Base-by-base conservation (phyloP, 2,113 vertebrate species). In the Scomber japonicus region DNA sequence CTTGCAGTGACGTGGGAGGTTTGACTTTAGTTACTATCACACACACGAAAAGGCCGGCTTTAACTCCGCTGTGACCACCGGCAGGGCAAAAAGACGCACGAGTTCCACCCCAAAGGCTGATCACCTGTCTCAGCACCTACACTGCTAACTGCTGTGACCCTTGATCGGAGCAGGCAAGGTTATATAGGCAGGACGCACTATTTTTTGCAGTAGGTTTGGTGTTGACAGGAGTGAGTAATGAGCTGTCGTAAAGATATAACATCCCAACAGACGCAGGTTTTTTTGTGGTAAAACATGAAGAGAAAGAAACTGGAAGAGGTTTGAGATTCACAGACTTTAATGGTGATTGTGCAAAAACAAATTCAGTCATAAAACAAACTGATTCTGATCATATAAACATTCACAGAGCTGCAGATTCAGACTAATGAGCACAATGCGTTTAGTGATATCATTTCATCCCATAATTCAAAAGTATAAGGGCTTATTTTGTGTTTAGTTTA, bases 101-200 rank as follows among this genome's bases (percentile, higher is more conserved):
- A 53, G 71, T 83, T 87, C 86, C 88, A 89, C 35, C 94, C 92
- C 90, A 85, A 68, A 86, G 71, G 78, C 81, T 35, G 78, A 78
- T 82, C 71, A 77, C 85, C 88, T 86, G 83, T 45, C 79, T 87
- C 84, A 85, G 87, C 82, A 86, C 83, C 88, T 89, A 62, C 56
- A 80, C 51, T 17, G 27, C 57, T 17, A 31, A 80, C 51, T 17
- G 27, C 57, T 17, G 40, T 50, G 94, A 94, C 90, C 93, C 94
- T 95, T 93, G 95, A 70, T 84, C 94, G 6, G 45, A 79, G 61
- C 44, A 14, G 3, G 15, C 2, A 0, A 16, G 59, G 71, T 44
- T 79, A 51, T 70, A 75, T 54, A 82, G 10, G 21, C 64, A 17
- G 35, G 51, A 44, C 2, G 10, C 44, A 21, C 76, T 78, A 69